Conservation (phyloP, 1,140 invertebrate genomes). For the Apis laboriosa region DNA sequence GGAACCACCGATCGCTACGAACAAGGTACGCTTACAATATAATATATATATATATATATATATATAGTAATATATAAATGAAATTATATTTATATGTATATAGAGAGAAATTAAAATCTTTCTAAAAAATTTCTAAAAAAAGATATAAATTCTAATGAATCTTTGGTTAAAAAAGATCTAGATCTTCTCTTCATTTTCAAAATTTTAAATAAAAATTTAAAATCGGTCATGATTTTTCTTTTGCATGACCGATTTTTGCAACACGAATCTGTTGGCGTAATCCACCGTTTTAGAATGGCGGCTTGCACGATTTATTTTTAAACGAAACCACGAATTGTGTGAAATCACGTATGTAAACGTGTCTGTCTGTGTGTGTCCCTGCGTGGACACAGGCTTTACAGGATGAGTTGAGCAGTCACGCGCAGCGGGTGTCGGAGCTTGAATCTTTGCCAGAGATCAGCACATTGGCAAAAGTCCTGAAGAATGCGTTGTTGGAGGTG, state of each 20-base stretch:
- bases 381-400: conserved; percentile 72
- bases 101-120: no score
- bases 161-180: neutral
- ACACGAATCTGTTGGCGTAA: neutral
- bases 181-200: neutral
- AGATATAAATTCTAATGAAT: neutral
- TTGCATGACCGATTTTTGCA: neutral
- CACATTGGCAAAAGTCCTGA: conserved; percentile 71
- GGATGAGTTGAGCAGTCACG: conserved; percentile 72
- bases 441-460: conserved; percentile 76
- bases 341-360: conserved; percentile 16
- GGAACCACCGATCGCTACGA: conserved; percentile 26
- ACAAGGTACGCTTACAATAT: conserved; percentile 45
- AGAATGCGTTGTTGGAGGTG: conserved; percentile 72
- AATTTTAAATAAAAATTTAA: neutral
- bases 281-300: conserved; percentile 18
- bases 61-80: no score
- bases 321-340: neutral
- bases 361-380: conserved; percentile 8
- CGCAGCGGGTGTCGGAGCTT: conserved; percentile 69
- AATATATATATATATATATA: no score
- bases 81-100: neutral
- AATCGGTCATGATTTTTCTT: neutral
- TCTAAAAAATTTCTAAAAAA: no score
- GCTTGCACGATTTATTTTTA: conserved; percentile 15